Conservation (phyloP, 2,797 vertebrate genomes). For the Rhinoraja longicauda region DNA sequence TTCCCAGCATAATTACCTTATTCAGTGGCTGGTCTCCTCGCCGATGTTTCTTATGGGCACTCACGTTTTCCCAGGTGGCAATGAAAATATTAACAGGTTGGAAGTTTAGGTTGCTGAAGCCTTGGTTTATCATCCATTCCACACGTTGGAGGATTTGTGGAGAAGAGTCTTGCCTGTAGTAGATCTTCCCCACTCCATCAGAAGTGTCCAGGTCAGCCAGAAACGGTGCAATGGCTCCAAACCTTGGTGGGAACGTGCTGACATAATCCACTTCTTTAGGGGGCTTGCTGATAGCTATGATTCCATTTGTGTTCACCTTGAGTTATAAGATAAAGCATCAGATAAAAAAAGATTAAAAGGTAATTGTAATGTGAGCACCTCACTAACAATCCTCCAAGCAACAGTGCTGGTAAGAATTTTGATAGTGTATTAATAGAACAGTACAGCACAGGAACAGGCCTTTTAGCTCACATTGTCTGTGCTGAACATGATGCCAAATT, state of each 20-base stretch:
- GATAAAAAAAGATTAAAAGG: background rate
- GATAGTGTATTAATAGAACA: no score
- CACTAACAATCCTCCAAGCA: background rate
- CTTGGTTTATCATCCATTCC: slow-evolving; percentile 63
- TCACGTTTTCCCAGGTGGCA: slow-evolving; percentile 73
- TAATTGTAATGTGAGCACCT: background rate
- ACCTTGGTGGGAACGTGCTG: slow-evolving; percentile 66
- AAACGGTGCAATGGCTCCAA: slow-evolving; percentile 72
- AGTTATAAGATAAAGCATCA: slow-evolving; percentile 36
- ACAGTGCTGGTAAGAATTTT: background rate
- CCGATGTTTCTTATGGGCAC: slow-evolving; percentile 52
- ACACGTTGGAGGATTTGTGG: slow-evolving; percentile 56
- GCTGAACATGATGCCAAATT: no score
- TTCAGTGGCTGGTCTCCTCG: slow-evolving; percentile 50
- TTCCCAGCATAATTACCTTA: slow-evolving; percentile 58
- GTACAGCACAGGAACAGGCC: no score
- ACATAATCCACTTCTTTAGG: slow-evolving; percentile 63
- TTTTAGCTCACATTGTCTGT: no score
- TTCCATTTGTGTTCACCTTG: slow-evolving; percentile 81
- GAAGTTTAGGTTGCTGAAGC: slow-evolving; percentile 67
- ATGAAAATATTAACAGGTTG: slow-evolving; percentile 61
- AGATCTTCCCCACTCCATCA: slow-evolving; percentile 67
- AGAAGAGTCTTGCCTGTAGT: slow-evolving; percentile 72
- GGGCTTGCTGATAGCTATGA: slow-evolving; percentile 70
- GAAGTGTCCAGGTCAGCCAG: slow-evolving; percentile 80